Percentiles rank a stretch among this genome's conserved stretches.
phyloP scores from a whole-genome alignment of 2,113 vertebrate species.

The Acanthisitta chloris region DNA sequence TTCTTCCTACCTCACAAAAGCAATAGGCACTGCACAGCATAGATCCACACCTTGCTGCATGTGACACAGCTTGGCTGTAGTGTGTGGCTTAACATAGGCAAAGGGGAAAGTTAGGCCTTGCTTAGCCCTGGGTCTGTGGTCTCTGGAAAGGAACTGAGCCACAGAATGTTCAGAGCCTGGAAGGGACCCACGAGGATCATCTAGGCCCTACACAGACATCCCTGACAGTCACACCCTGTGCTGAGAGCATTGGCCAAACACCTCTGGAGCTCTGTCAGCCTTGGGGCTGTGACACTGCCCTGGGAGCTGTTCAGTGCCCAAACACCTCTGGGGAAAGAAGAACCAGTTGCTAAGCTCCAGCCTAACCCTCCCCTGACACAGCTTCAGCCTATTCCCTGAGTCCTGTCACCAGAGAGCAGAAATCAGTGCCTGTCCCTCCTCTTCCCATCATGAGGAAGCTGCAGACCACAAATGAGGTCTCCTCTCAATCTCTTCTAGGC shows the following conservation, averaged over 20 bases:
- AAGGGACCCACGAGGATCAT: not conserved
- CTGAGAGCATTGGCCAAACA: not conserved
- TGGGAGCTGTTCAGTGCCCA: not conserved
- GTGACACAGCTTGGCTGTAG: too few species aligned
- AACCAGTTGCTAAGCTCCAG: not conserved
- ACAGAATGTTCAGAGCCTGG: not conserved
- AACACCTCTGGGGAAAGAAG: not conserved
- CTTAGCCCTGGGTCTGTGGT: not conserved
- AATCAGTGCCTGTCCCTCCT: not conserved
- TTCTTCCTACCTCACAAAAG: not conserved
- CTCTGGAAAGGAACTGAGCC: too few species aligned
- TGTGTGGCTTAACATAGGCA: not conserved
- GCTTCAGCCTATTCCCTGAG: not conserved
- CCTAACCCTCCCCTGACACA: too few species aligned
- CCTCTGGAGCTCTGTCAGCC: not conserved
- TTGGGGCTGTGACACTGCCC: not conserved
- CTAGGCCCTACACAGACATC: not conserved
- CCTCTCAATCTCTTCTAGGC: not conserved
- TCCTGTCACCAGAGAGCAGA: not conserved
- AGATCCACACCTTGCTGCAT: not conserved
- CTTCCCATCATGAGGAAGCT: not conserved
- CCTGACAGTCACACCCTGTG: not conserved
- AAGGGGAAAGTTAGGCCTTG: not conserved
- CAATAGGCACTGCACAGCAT: accelerated
- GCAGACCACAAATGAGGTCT: not conserved